phyloP scores from a whole-genome alignment of 2,113 vertebrate species.

The Clarias batrachus region DNA sequence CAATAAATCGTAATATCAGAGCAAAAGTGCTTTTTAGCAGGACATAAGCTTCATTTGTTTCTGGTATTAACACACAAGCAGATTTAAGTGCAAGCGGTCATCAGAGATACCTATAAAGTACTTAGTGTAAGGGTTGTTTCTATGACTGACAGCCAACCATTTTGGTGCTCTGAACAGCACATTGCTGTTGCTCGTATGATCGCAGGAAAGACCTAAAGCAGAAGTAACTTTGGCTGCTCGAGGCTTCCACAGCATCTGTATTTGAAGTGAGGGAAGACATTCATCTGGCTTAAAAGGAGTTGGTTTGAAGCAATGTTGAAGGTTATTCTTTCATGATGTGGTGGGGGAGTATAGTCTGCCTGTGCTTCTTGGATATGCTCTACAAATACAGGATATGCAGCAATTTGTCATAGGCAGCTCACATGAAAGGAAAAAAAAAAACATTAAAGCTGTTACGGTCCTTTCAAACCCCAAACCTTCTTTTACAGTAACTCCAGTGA shows the following conservation, averaged over 20 bases:
- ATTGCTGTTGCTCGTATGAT: slow-evolving; percentile 4
- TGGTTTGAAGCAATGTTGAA: slow-evolving; percentile 10
- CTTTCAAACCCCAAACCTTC: not conserved
- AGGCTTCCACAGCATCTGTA: not conserved
- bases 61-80: not conserved
- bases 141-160: not conserved
- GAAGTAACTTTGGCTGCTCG: slow-evolving; percentile 5
- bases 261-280: not conserved
- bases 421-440: not conserved
- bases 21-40: not conserved
- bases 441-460: not conserved
- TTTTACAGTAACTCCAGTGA: not conserved
- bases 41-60: not conserved
- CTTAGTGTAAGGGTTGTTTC: not conserved
- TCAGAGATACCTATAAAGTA: not conserved
- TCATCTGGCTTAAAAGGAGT: not conserved
- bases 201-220: not conserved
- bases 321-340: slow-evolving; percentile 13
- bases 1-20: not conserved
- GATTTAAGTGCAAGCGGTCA: not conserved
- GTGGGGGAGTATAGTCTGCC: not conserved
- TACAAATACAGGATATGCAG: not conserved
- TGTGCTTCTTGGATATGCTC: not conserved
- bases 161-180: not conserved
- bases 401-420: not conserved